Conservation (phyloP, 2,888 invertebrate genomes). For the Teleiodes luculella region DNA sequence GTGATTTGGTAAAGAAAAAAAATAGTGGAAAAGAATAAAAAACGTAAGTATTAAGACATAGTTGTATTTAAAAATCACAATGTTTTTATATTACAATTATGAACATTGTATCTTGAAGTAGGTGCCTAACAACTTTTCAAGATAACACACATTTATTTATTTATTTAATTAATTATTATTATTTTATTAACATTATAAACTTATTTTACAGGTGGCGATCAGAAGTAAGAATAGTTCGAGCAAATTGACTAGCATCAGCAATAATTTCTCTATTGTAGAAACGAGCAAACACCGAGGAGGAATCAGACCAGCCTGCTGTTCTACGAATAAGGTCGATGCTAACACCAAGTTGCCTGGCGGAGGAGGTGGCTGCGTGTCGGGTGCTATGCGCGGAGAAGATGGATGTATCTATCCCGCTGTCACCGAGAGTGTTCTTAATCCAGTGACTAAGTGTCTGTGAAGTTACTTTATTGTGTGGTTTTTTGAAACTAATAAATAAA, state of each 20-base stretch:
- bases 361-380: conserved; percentile 19
- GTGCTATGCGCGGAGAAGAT: conserved; percentile 20
- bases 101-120: too few species aligned
- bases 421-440: conserved; percentile 15
- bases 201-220: conserved; percentile 22
- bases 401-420: conserved; percentile 16
- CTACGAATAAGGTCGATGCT: conserved; percentile 15
- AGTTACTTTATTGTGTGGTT: conserved; percentile 18
- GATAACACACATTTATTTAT: too few species aligned
- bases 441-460: conserved; percentile 18
- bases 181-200: too few species aligned
- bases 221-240: conserved; percentile 10
- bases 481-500: conserved; percentile 19
- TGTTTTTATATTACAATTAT: too few species aligned
- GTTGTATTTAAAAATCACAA: too few species aligned
- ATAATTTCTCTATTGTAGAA: background rate
- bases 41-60: too few species aligned
- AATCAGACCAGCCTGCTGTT: background rate
- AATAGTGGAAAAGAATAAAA: too few species aligned
- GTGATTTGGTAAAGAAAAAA: too few species aligned
- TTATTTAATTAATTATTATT: too few species aligned
- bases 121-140: too few species aligned
- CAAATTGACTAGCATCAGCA: background rate
- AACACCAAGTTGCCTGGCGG: conserved; percentile 13
- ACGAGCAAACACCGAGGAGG: background rate